Conservation (phyloP, 1,140 invertebrate genomes). For the Drosophila watanabei region DNA sequence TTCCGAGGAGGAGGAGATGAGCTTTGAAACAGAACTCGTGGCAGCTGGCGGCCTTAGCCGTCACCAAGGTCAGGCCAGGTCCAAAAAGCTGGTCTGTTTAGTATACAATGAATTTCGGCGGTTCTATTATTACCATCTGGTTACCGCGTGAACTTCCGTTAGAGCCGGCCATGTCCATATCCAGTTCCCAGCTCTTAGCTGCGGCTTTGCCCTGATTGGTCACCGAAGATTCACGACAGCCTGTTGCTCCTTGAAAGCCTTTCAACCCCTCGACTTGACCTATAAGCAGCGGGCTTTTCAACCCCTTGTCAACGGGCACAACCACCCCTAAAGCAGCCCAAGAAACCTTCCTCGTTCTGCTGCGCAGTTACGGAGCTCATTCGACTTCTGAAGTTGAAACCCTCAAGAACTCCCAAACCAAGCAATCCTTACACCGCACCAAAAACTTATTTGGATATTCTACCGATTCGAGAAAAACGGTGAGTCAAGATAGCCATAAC, state of each 20-base stretch:
- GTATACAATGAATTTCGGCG: slow-evolving; percentile 34
- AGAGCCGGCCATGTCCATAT: slow-evolving; percentile 47
- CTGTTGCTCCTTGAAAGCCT: slow-evolving; percentile 49
- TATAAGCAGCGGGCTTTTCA: slow-evolving; percentile 49
- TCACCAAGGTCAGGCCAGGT: slow-evolving; percentile 53
- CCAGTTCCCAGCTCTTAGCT: slow-evolving; percentile 15
- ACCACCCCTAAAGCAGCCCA: slow-evolving; percentile 22
- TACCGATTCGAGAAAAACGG: slow-evolving; percentile 19
- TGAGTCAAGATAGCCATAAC: slow-evolving; percentile 66
- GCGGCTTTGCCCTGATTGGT: slow-evolving; percentile 54
- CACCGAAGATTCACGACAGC: slow-evolving; percentile 4
- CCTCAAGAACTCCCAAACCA: slow-evolving; percentile 27
- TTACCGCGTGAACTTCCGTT: slow-evolving; percentile 38
- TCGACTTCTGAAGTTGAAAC: slow-evolving; percentile 80
- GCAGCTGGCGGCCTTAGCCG: slow-evolving; percentile 39
- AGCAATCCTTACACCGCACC: neutral
- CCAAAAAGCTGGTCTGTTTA: slow-evolving; percentile 48
- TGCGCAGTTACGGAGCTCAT: slow-evolving; percentile 44
- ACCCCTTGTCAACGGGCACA: slow-evolving; percentile 45
- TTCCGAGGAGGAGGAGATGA: neutral
- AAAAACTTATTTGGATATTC: slow-evolving; percentile 40
- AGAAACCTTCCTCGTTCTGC: slow-evolving; percentile 50
- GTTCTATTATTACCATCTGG: slow-evolving; percentile 21
- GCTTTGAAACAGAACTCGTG: slow-evolving; percentile 17
- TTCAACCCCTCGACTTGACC: slow-evolving; percentile 44